Conservation (phyloP, 2,113 vertebrate genomes). For the Vimba vimba region DNA sequence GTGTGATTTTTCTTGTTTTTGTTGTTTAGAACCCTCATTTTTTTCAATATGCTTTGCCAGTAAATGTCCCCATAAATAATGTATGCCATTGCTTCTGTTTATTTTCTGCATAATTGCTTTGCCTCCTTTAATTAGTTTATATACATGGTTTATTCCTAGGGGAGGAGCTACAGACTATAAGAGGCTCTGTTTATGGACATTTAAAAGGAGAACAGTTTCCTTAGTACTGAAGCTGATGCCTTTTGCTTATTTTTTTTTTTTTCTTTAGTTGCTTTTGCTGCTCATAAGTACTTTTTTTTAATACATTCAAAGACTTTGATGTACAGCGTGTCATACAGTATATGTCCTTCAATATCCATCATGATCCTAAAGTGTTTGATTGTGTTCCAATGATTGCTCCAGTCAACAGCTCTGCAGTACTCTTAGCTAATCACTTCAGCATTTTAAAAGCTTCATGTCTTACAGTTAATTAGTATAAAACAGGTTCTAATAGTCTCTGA, state of each 20-base stretch:
- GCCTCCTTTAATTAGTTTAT: constrained; percentile 31
- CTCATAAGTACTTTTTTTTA: too few relatives aligned
- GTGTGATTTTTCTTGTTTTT: constrained; percentile 13
- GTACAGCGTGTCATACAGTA: not conserved
- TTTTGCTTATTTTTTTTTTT: not conserved
- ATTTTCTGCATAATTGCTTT: constrained; percentile 34
- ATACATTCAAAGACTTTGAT: not conserved
- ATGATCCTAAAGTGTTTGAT: not conserved
- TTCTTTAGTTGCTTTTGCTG: not conserved
- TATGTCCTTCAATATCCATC: not conserved
- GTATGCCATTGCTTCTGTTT: constrained; percentile 34
- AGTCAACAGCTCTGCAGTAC: not conserved
- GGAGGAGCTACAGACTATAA: constrained; percentile 28
- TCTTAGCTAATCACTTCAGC: constrained; percentile 16
- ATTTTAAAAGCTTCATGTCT: constrained; percentile 21
- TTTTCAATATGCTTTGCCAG: constrained; percentile 23
- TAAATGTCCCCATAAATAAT: constrained; percentile 37
- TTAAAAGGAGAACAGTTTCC: not conserved
- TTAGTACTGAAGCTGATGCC: not conserved
- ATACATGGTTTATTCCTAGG: not conserved
- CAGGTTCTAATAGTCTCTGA: constrained; percentile 44
- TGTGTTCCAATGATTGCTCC: not conserved
- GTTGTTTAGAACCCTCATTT: not conserved
- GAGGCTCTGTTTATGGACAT: not conserved
- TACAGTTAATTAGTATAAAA: constrained; percentile 24